Evolutionary conservation across 37 sponge, comb jelly and placozoan species (phyloP).

Genomic region (Agelas oroides): DNA sequence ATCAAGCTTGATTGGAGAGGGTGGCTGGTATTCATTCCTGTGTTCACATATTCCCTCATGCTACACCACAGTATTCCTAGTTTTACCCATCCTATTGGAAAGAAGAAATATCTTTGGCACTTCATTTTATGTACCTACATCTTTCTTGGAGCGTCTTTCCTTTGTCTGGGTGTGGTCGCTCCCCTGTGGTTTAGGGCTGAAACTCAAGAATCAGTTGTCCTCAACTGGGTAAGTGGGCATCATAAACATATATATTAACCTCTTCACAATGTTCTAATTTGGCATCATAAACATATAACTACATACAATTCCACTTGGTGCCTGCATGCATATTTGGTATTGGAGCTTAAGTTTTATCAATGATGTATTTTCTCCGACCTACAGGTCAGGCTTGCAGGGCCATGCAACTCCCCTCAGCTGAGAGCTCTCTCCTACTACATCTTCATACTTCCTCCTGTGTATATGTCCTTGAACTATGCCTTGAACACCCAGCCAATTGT

Average conservation of each 20-base stretch:
- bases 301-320: no score
- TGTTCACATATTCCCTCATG: constrained; percentile 68
- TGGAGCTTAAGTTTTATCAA: no score
- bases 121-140: constrained; percentile 45
- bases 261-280: no score
- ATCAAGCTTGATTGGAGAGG: constrained; percentile 43
- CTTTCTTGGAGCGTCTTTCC: constrained; percentile 31
- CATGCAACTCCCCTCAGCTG: constrained; percentile 23
- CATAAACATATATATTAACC: no score
- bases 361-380: background rate
- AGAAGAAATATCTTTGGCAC: constrained; percentile 50
- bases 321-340: no score
- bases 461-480: constrained; percentile 86
- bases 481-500: constrained; percentile 61
- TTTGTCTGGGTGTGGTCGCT: constrained; percentile 64
- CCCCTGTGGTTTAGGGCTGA: constrained; percentile 56
- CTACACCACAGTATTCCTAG: constrained; percentile 75
- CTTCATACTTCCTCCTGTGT: constrained; percentile 86
- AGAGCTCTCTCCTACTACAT: constrained; percentile 80
- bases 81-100: constrained; percentile 54
- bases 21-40: constrained; percentile 76
- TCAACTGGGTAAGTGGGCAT: constrained; percentile 70
- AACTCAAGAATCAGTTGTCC: constrained; percentile 67
- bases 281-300: no score
- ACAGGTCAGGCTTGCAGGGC: constrained; percentile 42